Evolutionary conservation across 2,113 vertebrate genomes (phyloP).

Genomic region (Colinus virginianus): DNA sequence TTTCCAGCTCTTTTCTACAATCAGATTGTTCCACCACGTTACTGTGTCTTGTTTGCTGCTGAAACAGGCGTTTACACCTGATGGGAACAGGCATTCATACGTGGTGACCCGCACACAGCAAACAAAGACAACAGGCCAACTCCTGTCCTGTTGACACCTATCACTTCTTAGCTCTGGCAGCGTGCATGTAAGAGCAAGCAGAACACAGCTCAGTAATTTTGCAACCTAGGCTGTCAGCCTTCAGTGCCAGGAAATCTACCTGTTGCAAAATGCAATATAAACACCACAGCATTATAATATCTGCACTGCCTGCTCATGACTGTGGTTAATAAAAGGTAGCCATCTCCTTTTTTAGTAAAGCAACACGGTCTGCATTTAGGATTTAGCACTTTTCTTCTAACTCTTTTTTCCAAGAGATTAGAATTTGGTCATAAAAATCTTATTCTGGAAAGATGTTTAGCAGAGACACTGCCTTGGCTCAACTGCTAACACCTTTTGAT

Average conservation of each 20-base stretch:
- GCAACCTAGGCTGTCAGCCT: slow-evolving; percentile 28
- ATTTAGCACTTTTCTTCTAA: not conserved
- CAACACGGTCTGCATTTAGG: not conserved
- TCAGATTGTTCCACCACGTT: not conserved
- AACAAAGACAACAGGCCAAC: not conserved
- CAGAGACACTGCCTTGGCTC: not conserved
- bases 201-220: not conserved
- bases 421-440: not conserved
- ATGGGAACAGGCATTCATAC: not conserved
- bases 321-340: not conserved
- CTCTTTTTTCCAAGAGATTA: not conserved
- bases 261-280: slow-evolving; percentile 49
- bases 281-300: not conserved
- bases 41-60: not conserved
- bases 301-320: not conserved
- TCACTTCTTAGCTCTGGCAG: not conserved
- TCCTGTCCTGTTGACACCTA: not conserved
- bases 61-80: not conserved
- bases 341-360: slow-evolving; percentile 16
- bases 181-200: not conserved
- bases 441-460: not conserved
- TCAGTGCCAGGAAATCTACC: slow-evolving; percentile 43
- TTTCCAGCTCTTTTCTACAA: not conserved
- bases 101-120: not conserved
- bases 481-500: not conserved